Percentiles rank a stretch among this genome's conserved stretches.
These are phyloP conservation scores for Nothocercus julius DNA, from an alignment of 2,113 vertebrate genomes.

Conservation along the genomic window DNA sequence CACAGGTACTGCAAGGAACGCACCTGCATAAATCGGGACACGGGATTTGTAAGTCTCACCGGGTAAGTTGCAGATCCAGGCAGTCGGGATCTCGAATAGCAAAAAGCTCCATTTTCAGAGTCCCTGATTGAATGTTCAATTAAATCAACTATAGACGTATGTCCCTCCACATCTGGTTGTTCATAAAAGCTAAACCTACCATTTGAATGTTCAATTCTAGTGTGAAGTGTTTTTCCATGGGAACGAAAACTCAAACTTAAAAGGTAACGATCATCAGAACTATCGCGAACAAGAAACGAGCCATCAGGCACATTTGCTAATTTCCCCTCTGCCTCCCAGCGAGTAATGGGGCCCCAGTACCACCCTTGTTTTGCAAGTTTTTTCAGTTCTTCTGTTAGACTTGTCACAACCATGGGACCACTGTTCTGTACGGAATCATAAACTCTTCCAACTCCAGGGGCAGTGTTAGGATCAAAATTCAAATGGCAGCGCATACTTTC, in stretches of 20 bases:
- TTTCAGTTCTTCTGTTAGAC: constrained; percentile 97
- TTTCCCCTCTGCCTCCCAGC: constrained; percentile 98
- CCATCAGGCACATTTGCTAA: constrained; percentile 91
- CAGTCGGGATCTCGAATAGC: constrained; percentile 96
- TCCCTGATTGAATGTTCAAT: constrained; percentile 98
- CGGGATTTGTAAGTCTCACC: constrained; percentile 94
- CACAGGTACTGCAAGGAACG: constrained; percentile 98
- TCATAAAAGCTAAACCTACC: constrained; percentile 99
- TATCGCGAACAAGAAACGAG: constrained; percentile 96
- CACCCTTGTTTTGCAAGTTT: constrained; percentile 96
- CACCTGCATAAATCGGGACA: constrained; percentile 99
- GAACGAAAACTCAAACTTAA: constrained; percentile 98
- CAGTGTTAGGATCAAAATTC: constrained; percentile 94
- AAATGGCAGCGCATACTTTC: constrained; percentile 94
- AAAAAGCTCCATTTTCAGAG: constrained; percentile 98
- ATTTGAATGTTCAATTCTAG: constrained; percentile 97
- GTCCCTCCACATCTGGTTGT: constrained; percentile 96
- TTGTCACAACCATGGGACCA: constrained; percentile 95
- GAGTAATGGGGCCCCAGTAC: constrained; percentile 99
- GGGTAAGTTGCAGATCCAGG: constrained; percentile 97
- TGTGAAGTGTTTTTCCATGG: constrained; percentile 96
- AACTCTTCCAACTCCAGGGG: constrained; percentile 92
- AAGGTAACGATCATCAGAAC: constrained; percentile 96
- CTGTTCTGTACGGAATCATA: constrained; percentile 95
- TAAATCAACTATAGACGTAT: constrained; percentile 96